Conservation (phyloP, 2,113 vertebrate genomes). For the Elaphurus davidianus region DNA sequence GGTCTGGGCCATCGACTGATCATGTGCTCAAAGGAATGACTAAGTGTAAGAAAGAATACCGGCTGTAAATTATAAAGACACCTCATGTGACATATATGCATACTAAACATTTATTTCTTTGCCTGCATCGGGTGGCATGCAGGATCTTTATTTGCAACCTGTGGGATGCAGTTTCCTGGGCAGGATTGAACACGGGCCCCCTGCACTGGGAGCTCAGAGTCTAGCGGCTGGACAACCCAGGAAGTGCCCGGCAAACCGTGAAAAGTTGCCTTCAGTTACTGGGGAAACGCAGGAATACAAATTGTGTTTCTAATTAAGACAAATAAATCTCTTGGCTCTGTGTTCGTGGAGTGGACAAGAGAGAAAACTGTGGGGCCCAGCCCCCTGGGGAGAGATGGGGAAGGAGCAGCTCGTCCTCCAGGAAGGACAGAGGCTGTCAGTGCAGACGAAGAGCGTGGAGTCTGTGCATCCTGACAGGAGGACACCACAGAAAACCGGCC, state of each 20-base stretch:
- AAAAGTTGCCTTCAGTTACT: background rate
- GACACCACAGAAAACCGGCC: no score
- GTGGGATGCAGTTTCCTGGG: background rate
- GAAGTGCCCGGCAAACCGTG: background rate
- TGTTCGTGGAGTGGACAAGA: no score
- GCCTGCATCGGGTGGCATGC: accelerated
- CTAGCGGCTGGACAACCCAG: background rate
- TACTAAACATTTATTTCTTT: accelerated
- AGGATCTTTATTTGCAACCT: background rate
- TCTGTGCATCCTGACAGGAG: no score
- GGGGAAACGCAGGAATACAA: background rate
- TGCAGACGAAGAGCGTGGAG: no score
- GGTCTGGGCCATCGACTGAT: background rate
- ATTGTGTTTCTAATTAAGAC: no score
- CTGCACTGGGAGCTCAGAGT: background rate
- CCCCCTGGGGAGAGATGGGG: no score
- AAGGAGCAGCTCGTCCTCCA: no score
- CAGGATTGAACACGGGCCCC: background rate
- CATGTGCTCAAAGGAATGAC: background rate
- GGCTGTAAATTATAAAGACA: background rate
- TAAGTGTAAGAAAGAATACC: background rate
- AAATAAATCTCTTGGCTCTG: no score
- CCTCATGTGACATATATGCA: accelerated
- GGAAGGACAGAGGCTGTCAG: no score
- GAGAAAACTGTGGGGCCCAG: no score